Evolutionary conservation across 2,888 invertebrate species (phyloP).

Genomic region (Phania funesta): DNA sequence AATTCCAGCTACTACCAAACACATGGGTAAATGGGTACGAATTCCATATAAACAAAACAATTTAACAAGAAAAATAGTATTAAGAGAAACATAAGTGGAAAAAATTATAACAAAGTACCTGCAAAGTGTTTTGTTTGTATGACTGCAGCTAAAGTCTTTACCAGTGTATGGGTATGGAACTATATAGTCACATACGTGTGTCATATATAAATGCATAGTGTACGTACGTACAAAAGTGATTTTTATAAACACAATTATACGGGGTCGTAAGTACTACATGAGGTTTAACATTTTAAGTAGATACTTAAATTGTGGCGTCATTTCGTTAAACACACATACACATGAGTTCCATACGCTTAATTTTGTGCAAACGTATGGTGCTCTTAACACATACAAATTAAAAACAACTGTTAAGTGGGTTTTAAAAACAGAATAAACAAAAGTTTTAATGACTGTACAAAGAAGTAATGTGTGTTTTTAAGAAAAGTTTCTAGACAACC

Average conservation of each 20-base stretch:
- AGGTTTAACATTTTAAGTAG: slow-evolving; percentile 54
- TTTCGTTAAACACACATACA: slow-evolving; percentile 22
- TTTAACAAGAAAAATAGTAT: background rate
- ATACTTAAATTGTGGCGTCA: slow-evolving; percentile 50
- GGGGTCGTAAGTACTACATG: slow-evolving; percentile 56
- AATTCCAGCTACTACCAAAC: background rate
- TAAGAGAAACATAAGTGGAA: background rate
- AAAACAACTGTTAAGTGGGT: slow-evolving; percentile 10
- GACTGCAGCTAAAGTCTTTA: background rate
- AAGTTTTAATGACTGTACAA: background rate
- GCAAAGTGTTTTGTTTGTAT: slow-evolving; percentile 28
- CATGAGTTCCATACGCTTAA: background rate
- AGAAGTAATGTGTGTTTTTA: background rate
- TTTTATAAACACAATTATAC: slow-evolving; percentile 38
- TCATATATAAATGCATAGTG: background rate
- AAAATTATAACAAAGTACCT: slow-evolving; percentile 38
- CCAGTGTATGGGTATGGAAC: background rate
- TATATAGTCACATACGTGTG: background rate
- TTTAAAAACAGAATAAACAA: slow-evolving; percentile 12
- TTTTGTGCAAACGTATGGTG: background rate
- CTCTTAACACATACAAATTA: background rate
- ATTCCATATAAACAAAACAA: background rate
- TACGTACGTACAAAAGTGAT: slow-evolving; percentile 1
- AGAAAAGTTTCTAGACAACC: slow-evolving; percentile 17
- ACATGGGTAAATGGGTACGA: background rate